Evolutionary conservation across 1,140 invertebrate species (phyloP).

Genomic region (Nymphalis io): DNA sequence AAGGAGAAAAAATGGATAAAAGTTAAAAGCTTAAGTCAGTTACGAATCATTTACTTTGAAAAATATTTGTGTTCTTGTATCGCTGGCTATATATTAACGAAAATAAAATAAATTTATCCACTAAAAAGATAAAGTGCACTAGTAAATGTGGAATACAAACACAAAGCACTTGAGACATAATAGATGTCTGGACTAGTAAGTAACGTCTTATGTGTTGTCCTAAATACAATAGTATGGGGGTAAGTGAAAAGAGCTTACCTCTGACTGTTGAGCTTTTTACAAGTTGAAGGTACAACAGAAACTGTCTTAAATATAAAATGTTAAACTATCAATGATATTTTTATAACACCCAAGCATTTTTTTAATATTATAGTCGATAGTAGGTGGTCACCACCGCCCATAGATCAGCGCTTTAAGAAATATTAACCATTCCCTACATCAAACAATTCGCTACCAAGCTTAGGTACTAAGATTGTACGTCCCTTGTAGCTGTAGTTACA

Average conservation of each 20-base stretch:
- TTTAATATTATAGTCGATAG: too few relatives aligned
- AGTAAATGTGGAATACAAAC: slow-evolving; percentile 11
- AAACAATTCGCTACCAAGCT: too few relatives aligned
- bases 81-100: not conserved
- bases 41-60: not conserved
- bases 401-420: too few relatives aligned
- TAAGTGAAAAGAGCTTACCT: slow-evolving; percentile 15
- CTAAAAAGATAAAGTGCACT: slow-evolving; percentile 8
- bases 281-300: not conserved
- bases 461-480: too few relatives aligned
- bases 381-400: too few relatives aligned
- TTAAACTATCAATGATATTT: too few relatives aligned
- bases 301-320: too few relatives aligned
- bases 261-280: not conserved
- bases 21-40: not conserved
- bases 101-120: slow-evolving; percentile 9
- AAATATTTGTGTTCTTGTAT: not conserved
- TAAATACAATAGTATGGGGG: slow-evolving; percentile 16
- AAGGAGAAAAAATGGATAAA: too few relatives aligned
- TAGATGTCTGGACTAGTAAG: slow-evolving; percentile 28
- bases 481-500: too few relatives aligned
- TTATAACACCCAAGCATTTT: too few relatives aligned
- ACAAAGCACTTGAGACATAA: slow-evolving; percentile 26
- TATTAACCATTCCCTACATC: too few relatives aligned
- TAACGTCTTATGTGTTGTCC: slow-evolving; percentile 32